Evolutionary conservation across 2,888 invertebrate genomes (phyloP).

Genomic region (Diarsia rubi): DNA sequence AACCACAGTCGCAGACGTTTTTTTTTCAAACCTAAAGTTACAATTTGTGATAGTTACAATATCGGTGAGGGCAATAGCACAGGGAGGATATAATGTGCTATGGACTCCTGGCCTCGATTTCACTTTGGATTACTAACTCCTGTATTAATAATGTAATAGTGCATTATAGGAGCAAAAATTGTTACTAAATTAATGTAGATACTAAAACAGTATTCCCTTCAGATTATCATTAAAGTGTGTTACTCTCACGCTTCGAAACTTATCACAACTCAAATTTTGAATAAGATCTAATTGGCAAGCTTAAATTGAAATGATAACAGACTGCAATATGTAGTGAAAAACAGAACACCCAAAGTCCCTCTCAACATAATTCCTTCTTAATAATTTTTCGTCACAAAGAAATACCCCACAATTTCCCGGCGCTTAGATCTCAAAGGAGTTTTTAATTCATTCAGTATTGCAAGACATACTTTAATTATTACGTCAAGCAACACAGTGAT

Average conservation of each 20-base stretch:
- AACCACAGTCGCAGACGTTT: not conserved
- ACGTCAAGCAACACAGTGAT: conserved; percentile 64
- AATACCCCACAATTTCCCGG: conserved; percentile 37
- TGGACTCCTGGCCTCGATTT: too few relatives aligned
- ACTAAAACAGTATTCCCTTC: not conserved
- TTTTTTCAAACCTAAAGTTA: not conserved
- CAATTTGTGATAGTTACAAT: too few relatives aligned
- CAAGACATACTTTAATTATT: conserved; percentile 72
- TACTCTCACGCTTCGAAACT: not conserved
- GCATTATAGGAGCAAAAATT: too few relatives aligned
- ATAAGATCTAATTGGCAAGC: not conserved
- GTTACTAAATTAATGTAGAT: too few relatives aligned
- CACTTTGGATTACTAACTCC: too few relatives aligned
- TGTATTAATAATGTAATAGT: too few relatives aligned
- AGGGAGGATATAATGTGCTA: too few relatives aligned
- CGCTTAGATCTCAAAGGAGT: conserved; percentile 58
- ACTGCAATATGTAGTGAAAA: not conserved
- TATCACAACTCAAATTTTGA: not conserved
- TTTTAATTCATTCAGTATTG: conserved; percentile 65
- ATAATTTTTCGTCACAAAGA: conserved; percentile 27
- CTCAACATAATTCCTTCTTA: not conserved
- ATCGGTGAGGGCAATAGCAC: too few relatives aligned
- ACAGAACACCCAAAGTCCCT: not conserved
- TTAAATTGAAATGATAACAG: not conserved
- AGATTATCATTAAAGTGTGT: not conserved